A percentile compares a stretch with the other conserved stretches of the same genome.
These are phyloP conservation scores for Trichechus manatus DNA, from an alignment of 2,113 vertebrate genomes.

Conservation along the genomic window DNA sequence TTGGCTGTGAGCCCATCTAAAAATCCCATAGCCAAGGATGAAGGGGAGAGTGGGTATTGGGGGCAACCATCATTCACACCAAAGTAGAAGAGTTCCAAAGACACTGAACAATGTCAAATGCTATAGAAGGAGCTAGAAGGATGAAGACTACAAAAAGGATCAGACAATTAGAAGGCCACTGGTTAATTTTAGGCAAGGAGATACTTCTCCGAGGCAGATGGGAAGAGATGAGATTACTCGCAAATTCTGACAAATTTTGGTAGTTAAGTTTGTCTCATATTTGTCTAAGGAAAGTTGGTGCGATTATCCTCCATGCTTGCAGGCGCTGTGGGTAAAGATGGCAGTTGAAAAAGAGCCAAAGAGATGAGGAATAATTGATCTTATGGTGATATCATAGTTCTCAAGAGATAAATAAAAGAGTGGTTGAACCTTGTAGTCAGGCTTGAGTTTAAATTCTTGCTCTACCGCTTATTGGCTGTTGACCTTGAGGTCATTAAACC, in stretches of 20 bases:
- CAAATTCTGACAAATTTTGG: background rate
- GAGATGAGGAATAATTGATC: background rate
- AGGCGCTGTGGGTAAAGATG: background rate
- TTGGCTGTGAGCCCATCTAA: background rate
- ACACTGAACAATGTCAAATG: background rate
- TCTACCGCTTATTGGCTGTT: background rate
- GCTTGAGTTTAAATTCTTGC: background rate
- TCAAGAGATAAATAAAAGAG: background rate
- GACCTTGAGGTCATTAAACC: background rate
- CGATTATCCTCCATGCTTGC: background rate
- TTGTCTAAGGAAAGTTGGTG: background rate
- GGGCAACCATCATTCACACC: background rate
- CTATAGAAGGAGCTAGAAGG: background rate
- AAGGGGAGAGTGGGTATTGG: background rate
- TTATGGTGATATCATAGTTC: background rate
- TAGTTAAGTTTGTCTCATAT: background rate
- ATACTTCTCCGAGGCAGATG: background rate
- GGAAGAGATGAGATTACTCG: background rate
- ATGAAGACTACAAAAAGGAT: background rate
- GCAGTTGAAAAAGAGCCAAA: background rate
- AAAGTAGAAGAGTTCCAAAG: background rate
- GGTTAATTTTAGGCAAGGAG: background rate
- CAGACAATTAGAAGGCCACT: background rate
- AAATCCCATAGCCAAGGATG: background rate
- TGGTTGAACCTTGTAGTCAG: background rate